Percentiles rank a stretch among this genome's conserved stretches.
Evolutionary conservation across 1,140 invertebrate genomes (phyloP).

Genomic region (Zaprionus lachaisei): DNA sequence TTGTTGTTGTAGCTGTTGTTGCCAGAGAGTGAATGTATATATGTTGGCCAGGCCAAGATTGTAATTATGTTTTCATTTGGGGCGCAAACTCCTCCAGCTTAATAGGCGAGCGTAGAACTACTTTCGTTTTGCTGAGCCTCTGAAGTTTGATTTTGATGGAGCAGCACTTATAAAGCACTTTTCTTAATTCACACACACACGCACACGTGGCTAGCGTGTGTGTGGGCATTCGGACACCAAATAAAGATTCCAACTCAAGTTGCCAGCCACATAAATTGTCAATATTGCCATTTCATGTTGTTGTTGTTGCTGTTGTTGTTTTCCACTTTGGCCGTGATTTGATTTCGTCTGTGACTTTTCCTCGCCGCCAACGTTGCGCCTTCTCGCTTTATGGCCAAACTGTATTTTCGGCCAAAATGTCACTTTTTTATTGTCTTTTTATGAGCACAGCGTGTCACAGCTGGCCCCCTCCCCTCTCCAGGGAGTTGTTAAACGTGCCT

Average conservation of each 20-base stretch:
- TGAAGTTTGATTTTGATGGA: slow-evolving; percentile 73
- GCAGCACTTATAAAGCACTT: slow-evolving; percentile 76
- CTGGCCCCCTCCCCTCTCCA: slow-evolving; percentile 32
- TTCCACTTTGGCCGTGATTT: slow-evolving; percentile 76
- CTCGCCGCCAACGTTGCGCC: slow-evolving; percentile 12
- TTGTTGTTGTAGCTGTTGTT: slow-evolving; percentile 25
- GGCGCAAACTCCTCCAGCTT: slow-evolving; percentile 49
- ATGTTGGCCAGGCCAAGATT: slow-evolving; percentile 32
- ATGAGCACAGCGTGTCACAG: slow-evolving; percentile 73
- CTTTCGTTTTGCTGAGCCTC: slow-evolving; percentile 72
- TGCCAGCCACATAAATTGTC: slow-evolving; percentile 67
- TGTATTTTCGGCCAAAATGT: slow-evolving; percentile 75
- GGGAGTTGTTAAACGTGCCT: slow-evolving; percentile 72
- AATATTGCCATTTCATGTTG: slow-evolving; percentile 59
- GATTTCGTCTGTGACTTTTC: slow-evolving; percentile 54
- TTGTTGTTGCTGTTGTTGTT: slow-evolving; percentile 50
- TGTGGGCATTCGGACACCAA: slow-evolving; percentile 42
- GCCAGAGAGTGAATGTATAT: slow-evolving; percentile 47
- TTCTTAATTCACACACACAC: slow-evolving; percentile 48
- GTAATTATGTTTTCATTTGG: slow-evolving; percentile 75
- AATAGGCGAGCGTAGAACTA: slow-evolving; percentile 71
- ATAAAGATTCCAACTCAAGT: slow-evolving; percentile 49
- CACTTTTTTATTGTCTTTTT: slow-evolving; percentile 82
- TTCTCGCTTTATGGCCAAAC: slow-evolving; percentile 59
- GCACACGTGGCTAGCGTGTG: slow-evolving; percentile 54